Conservation (phyloP, 2,797 vertebrate species). For the Lutjanus argentimaculatus region DNA sequence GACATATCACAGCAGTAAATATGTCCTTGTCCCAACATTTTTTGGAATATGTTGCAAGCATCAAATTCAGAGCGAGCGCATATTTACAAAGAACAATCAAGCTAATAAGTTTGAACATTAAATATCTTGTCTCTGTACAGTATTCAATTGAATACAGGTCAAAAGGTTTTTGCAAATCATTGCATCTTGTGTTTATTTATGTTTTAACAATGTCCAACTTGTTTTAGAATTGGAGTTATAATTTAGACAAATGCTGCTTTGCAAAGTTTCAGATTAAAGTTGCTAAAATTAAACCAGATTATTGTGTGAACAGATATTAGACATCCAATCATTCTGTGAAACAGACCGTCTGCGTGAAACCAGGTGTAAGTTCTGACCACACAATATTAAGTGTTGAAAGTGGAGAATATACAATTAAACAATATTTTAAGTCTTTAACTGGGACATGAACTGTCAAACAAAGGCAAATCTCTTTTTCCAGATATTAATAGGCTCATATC, state of each 20-base stretch:
- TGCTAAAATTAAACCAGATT: not conserved
- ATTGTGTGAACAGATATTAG: not conserved
- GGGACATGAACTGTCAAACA: not conserved
- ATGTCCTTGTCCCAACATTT: too few relatives aligned
- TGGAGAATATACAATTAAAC: not conserved
- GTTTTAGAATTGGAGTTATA: not conserved
- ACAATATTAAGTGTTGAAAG: not conserved
- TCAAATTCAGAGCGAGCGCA: too few relatives aligned
- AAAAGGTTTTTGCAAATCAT: too few relatives aligned
- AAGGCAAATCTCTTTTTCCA: not conserved
- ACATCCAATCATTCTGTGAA: not conserved
- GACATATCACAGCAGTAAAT: too few relatives aligned
- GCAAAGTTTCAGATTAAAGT: not conserved
- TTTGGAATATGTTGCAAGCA: too few relatives aligned
- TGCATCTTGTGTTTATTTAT: too few relatives aligned
- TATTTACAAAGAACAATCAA: too few relatives aligned
- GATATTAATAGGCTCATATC: not conserved
- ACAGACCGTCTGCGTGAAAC: not conserved
- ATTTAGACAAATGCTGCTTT: not conserved
- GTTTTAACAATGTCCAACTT: too few relatives aligned
- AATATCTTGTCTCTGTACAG: too few relatives aligned
- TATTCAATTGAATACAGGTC: too few relatives aligned
- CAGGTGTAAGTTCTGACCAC: not conserved
- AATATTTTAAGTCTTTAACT: not conserved
- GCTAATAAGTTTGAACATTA: too few relatives aligned